Evolutionary conservation across 2,797 vertebrate genomes (phyloP), one percentile per base, ranked within the genome.

Genomic region (Cetoscarus ocellatus): DNA sequence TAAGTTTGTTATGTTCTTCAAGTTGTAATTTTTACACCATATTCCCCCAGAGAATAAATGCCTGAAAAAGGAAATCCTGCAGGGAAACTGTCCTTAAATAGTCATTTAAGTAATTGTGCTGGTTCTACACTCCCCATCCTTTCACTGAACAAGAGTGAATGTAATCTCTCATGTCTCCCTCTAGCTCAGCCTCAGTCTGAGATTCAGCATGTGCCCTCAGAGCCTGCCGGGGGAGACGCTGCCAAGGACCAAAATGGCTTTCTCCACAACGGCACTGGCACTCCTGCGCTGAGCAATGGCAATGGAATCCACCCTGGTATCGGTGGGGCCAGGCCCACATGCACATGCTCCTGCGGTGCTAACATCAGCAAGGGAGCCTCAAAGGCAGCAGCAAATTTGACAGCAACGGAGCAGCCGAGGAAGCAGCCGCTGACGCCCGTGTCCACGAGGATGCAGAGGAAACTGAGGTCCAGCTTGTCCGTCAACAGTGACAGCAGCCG

Each of bases 401-500:
- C 80, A 2, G 78, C 40, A 35, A 82, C 83, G 5, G 87, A 89
- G 73, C 92, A 96, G 70, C 94, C 87, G 70, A 93, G 84, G 90
- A 97, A 92, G 82, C 93, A 95, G 78, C 92, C 94, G 0, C 91
- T 95, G 39, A 85, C 52, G 56, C 96, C 96, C 0, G 97, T 98
- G 85, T 96, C 97, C 10, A 95, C 98, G 89, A 97, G 96, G 88
- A 92, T 99, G 95, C 97, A 98, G 84, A 93, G 91, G 76, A 99
- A 99, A 86, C 91, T 99, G 74, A 95, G 96, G 80, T 98, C 98
- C 83, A 99, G 97, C 91, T 90, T 99, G 90, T 99, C 97, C 0
- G 96, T 99, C 73, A 96, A 94, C 95, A 99, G 95, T 35, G 95
- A 95, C 87, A 93, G 93, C 93, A 97, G 95, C 94, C 95, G 95